Evolutionary conservation across 1,140 invertebrate species (phyloP).

Genomic region (Babylonia areolata): DNA sequence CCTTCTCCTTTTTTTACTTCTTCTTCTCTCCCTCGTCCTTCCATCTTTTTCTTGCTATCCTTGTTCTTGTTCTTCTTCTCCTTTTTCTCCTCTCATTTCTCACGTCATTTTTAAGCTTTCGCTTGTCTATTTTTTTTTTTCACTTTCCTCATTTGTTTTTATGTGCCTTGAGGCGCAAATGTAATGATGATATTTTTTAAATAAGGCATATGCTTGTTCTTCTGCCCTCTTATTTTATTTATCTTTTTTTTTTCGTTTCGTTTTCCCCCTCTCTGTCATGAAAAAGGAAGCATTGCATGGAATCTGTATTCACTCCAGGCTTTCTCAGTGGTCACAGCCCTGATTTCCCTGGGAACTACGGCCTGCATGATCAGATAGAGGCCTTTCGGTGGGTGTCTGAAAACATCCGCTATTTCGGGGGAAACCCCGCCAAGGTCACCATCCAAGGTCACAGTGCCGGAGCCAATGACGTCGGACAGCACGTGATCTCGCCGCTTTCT

Average conservation of each 20-base stretch:
- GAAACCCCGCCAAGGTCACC: constrained; percentile 58
- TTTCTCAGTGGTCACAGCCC: constrained; percentile 36
- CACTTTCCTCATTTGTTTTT: too few relatives aligned
- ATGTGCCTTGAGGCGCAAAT: too few relatives aligned
- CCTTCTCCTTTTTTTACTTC: background rate
- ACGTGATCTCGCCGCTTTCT: constrained; percentile 41
- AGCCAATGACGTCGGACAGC: constrained; percentile 44
- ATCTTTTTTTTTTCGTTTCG: too few relatives aligned
- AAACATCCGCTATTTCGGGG: constrained; percentile 67
- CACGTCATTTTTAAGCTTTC: background rate
- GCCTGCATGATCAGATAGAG: constrained; percentile 61
- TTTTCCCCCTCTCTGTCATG: too few relatives aligned
- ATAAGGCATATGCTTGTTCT: too few relatives aligned
- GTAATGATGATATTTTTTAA: too few relatives aligned
- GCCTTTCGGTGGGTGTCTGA: constrained; percentile 64
- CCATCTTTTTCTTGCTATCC: background rate
- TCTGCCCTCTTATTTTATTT: too few relatives aligned
- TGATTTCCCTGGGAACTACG: constrained; percentile 60
- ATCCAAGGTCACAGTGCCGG: constrained; percentile 62
- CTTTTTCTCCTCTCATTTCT: background rate
- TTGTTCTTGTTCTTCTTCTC: background rate
- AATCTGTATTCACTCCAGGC: too few relatives aligned
- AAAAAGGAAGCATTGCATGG: too few relatives aligned
- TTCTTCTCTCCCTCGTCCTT: background rate
- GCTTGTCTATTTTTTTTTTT: too few relatives aligned